These are phyloP conservation scores for Entomobrya proxima DNA, from an alignment of 2,888 invertebrate genomes.

Conservation along the genomic window DNA sequence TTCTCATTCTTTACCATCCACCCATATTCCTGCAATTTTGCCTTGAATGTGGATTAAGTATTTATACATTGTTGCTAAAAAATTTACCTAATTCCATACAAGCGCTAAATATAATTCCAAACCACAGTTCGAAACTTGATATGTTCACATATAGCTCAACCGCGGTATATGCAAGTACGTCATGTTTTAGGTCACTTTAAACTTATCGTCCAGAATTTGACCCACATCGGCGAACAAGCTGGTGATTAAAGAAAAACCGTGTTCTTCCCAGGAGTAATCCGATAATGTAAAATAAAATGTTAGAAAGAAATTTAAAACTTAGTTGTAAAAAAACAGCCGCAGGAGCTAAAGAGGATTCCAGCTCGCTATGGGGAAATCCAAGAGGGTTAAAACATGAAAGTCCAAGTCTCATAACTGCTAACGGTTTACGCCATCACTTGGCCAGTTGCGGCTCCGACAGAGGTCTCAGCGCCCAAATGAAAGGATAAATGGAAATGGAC, in stretches of 20 bases:
- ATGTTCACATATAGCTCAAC: slow-evolving; percentile 88
- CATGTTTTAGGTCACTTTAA: slow-evolving; percentile 88
- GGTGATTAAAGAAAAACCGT: slow-evolving; percentile 91
- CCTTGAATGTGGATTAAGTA: too few species aligned
- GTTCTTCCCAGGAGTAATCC: slow-evolving; percentile 94
- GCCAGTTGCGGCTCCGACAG: slow-evolving; percentile 66
- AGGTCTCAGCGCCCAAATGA: slow-evolving; percentile 72
- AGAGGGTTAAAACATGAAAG: slow-evolving; percentile 74
- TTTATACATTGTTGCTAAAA: too few species aligned
- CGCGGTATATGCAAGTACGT: slow-evolving; percentile 93
- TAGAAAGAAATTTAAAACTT: too few species aligned
- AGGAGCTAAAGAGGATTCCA: too few species aligned
- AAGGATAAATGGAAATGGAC: slow-evolving; percentile 72
- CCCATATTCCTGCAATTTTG: background rate
- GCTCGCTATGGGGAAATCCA: slow-evolving; percentile 74
- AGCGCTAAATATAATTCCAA: slow-evolving; percentile 94
- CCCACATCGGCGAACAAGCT: slow-evolving; percentile 89
- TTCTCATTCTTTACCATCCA: background rate
- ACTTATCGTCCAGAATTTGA: slow-evolving; percentile 88
- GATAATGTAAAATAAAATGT: slow-evolving; percentile 82
- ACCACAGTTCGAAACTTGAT: slow-evolving; percentile 89
- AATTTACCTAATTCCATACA: slow-evolving; percentile 84
- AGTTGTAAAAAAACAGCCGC: too few species aligned
- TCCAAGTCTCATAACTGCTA: slow-evolving; percentile 73
- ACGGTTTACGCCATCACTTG: slow-evolving; percentile 71